Conservation (phyloP, 92 coral and sea anemone species). For the Palythoa grandis region DNA sequence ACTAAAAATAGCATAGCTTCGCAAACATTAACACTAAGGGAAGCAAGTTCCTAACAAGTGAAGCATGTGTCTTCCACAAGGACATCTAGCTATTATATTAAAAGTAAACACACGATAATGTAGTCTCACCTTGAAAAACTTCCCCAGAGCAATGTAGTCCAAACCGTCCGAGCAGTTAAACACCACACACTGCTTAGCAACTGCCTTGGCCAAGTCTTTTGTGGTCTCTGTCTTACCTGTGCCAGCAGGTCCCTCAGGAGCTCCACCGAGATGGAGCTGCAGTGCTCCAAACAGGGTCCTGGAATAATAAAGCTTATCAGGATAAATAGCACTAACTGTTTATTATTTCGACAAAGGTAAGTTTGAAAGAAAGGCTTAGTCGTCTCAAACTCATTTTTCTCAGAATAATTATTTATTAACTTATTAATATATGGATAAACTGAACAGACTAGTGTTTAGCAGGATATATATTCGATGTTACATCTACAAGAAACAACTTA, state of each 20-base stretch:
- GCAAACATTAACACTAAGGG: background rate
- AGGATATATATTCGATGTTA: too few relatives aligned
- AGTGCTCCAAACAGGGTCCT: conserved; percentile 97
- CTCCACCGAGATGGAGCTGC: conserved; percentile 97
- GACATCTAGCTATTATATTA: background rate
- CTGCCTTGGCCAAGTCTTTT: conserved; percentile 89
- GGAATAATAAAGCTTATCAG: background rate
- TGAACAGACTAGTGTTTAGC: too few relatives aligned
- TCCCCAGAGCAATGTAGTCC: conserved; percentile 89
- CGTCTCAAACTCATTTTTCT: too few relatives aligned
- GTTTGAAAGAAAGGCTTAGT: too few relatives aligned
- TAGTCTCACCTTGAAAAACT: conserved; percentile 77
- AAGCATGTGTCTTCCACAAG: background rate
- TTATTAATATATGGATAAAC: too few relatives aligned
- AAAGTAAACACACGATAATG: background rate
- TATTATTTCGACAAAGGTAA: too few relatives aligned
- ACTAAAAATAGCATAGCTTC: background rate
- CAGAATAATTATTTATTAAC: too few relatives aligned
- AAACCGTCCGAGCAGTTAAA: conserved; percentile 92
- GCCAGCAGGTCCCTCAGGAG: conserved; percentile 99
- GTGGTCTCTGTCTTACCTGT: conserved; percentile 98
- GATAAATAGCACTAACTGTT: too few relatives aligned
- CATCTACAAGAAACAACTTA: too few relatives aligned
- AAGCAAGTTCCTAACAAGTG: background rate
- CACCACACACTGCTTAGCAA: conserved; percentile 89